phyloP scores from a whole-genome alignment of 2,113 vertebrate species.

The Arizona elegans region DNA sequence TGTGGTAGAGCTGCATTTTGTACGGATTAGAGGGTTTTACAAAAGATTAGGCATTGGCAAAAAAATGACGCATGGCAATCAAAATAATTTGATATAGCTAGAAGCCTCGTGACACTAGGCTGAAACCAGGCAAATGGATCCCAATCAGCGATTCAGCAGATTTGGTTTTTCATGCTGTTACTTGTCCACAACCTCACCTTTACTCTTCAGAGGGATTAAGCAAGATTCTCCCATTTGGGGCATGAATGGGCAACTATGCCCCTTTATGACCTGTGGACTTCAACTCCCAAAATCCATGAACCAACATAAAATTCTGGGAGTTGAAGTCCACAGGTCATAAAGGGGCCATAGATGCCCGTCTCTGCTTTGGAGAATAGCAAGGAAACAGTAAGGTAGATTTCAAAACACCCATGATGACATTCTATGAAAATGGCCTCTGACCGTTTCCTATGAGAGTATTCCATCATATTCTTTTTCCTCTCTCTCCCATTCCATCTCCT shows the following conservation, averaged over 20 bases:
- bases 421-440: neutral
- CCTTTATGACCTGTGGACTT: neutral
- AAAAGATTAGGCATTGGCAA: conserved; percentile 65
- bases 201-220: neutral
- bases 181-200: neutral
- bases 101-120: conserved; percentile 34
- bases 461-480: too few relatives aligned
- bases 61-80: conserved; percentile 45
- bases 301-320: neutral
- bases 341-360: neutral
- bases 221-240: neutral
- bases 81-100: conserved; percentile 51
- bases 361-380: neutral
- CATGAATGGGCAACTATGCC: neutral
- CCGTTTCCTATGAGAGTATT: neutral
- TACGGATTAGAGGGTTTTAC: conserved; percentile 48
- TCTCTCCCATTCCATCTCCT: neutral
- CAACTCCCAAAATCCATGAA: neutral
- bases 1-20: conserved; percentile 62
- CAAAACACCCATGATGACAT: neutral
- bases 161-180: neutral
- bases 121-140: neutral
- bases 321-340: neutral
- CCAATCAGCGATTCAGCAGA: neutral
- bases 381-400: neutral